Percentiles rank a stretch among this genome's conserved stretches.
Evolutionary conservation across 2,113 vertebrate genomes (phyloP).

Genomic region (Grammatotria lemairii): DNA sequence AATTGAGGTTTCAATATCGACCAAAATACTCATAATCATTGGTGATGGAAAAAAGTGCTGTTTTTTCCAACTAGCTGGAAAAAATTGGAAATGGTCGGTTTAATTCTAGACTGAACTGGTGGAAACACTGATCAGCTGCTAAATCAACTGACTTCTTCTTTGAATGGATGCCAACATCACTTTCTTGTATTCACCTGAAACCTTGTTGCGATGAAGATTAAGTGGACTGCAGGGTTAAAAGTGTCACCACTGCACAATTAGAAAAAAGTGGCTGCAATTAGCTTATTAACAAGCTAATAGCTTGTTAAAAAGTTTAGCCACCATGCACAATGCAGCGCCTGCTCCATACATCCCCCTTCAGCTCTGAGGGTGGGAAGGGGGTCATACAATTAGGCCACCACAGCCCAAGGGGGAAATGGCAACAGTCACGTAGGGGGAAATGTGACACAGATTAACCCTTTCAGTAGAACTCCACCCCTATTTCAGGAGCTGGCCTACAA

Average conservation of each 20-base stretch:
- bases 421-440: conserved; percentile 9
- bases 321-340: background rate
- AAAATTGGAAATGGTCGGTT: background rate
- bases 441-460: conserved; percentile 40
- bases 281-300: background rate
- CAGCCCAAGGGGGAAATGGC: conserved; percentile 39
- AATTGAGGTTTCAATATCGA: background rate
- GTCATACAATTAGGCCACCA: conserved; percentile 40
- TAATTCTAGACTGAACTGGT: background rate
- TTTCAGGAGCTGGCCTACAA: background rate
- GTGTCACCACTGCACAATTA: background rate
- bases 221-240: background rate
- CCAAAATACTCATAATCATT: background rate
- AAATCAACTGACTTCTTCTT: background rate
- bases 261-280: background rate
- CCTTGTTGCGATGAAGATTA: rapidly evolving
- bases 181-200: background rate
- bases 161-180: background rate
- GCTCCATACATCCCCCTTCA: conserved; percentile 1
- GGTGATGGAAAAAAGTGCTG: background rate
- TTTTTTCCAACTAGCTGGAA: background rate
- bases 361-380: background rate
- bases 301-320: background rate
- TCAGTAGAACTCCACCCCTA: background rate
- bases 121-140: background rate